These are phyloP conservation scores for Bellardia pandia DNA, from an alignment of 2,888 invertebrate species.

Conservation along the genomic window DNA sequence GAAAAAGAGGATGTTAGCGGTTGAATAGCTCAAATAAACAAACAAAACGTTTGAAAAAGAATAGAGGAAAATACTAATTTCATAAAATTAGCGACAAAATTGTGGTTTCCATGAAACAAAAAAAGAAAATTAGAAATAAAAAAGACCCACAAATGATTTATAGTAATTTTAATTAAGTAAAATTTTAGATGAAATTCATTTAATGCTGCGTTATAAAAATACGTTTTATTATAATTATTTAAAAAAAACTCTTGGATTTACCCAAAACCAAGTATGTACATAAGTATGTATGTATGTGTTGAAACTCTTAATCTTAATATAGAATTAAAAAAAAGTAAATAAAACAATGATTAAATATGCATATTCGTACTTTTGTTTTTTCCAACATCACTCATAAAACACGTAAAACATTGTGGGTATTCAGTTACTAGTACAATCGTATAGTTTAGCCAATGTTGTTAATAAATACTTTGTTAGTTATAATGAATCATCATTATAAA, in stretches of 20 bases:
- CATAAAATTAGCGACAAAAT: slow-evolving; percentile 70
- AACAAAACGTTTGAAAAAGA: slow-evolving; percentile 57
- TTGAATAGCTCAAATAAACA: slow-evolving; percentile 36
- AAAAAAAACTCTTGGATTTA: background rate
- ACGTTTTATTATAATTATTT: background rate
- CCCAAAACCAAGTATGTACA: background rate
- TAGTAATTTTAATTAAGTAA: too few species aligned
- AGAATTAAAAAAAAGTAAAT: background rate
- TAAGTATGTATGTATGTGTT: background rate
- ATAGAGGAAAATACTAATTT: slow-evolving; percentile 68
- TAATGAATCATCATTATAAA: slow-evolving; percentile 30
- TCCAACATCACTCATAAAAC: background rate
- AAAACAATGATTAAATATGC: background rate
- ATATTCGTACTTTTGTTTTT: background rate
- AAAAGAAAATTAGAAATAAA: background rate
- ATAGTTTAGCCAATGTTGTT: slow-evolving; percentile 26
- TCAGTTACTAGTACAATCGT: background rate
- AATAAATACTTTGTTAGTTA: background rate
- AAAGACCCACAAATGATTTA: too few species aligned
- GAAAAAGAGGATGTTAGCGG: slow-evolving; percentile 70
- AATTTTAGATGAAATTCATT: too few species aligned
- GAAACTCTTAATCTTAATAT: slow-evolving; percentile 8
- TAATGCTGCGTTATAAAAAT: background rate
- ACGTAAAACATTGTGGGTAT: background rate
- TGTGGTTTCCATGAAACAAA: slow-evolving; percentile 63